phyloP scores from a whole-genome alignment of 1,140 invertebrate species.

The Conus ventricosus region DNA sequence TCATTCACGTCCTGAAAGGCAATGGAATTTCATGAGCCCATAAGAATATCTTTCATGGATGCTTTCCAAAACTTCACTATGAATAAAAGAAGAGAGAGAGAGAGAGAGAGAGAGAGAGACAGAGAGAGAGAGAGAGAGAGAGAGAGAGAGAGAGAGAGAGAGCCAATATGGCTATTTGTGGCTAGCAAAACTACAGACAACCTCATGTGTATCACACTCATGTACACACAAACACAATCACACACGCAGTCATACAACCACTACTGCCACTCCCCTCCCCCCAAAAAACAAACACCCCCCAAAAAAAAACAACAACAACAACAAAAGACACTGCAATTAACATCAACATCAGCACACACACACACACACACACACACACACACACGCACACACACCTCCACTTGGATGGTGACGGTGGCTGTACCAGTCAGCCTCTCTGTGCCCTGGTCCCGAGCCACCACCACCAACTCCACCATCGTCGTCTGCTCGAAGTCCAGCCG shows the following conservation, averaged over 20 bases:
- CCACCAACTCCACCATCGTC: neutral
- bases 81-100: no score
- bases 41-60: no score
- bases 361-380: no score
- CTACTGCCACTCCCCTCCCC: neutral
- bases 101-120: no score
- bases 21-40: neutral
- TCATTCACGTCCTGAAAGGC: constrained; percentile 56
- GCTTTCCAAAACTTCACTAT: no score
- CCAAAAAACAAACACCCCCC: no score
- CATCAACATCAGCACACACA: no score
- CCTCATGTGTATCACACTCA: neutral
- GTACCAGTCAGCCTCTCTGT: neutral
- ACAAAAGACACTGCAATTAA: neutral
- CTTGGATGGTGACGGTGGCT: neutral
- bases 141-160: no score
- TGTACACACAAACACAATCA: neutral
- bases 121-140: no score
- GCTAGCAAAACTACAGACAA: no score
- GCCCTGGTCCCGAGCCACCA: constrained; percentile 17
- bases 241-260: constrained; percentile 2
- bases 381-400: neutral
- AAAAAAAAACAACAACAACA: no score
- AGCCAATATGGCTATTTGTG: no score
- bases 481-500: constrained; percentile 20